Evolutionary conservation across 2,113 vertebrate genomes (phyloP).

Genomic region (Stictonetta naevosa): DNA sequence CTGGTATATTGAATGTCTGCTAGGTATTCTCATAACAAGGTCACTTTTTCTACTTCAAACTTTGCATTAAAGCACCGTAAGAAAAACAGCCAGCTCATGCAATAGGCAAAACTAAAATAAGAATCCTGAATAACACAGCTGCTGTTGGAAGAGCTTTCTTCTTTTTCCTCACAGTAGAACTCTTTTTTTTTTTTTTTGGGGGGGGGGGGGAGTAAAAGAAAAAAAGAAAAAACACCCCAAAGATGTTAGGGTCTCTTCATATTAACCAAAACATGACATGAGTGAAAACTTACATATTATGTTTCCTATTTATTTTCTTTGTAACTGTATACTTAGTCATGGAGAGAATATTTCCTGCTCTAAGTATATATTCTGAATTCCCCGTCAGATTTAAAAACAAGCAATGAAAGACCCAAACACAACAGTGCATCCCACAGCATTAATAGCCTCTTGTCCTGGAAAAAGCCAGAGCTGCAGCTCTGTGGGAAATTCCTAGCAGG

Average conservation of each 20-base stretch:
- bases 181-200: not conserved
- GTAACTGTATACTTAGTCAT: not conserved
- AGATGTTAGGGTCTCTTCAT: not conserved
- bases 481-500: not conserved
- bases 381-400: slow-evolving; percentile 26
- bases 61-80: not conserved
- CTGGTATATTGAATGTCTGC: not conserved
- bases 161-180: not conserved
- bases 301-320: slow-evolving; percentile 37
- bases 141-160: not conserved
- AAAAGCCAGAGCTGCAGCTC: not conserved
- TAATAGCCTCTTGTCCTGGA: not conserved
- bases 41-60: slow-evolving; percentile 7
- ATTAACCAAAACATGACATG: not conserved
- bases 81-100: not conserved
- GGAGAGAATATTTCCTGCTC: slow-evolving; percentile 5
- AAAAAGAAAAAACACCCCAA: not conserved
- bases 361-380: slow-evolving; percentile 26
- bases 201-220: not conserved
- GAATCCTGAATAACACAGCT: not conserved
- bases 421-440: not conserved
- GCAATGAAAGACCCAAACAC: not conserved
- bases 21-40: slow-evolving; percentile 16
- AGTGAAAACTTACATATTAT: not conserved
- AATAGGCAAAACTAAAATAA: slow-evolving; percentile 21